Base-by-base conservation (phyloP, 2,888 invertebrate species). In the Cantharis nigra region DNA sequence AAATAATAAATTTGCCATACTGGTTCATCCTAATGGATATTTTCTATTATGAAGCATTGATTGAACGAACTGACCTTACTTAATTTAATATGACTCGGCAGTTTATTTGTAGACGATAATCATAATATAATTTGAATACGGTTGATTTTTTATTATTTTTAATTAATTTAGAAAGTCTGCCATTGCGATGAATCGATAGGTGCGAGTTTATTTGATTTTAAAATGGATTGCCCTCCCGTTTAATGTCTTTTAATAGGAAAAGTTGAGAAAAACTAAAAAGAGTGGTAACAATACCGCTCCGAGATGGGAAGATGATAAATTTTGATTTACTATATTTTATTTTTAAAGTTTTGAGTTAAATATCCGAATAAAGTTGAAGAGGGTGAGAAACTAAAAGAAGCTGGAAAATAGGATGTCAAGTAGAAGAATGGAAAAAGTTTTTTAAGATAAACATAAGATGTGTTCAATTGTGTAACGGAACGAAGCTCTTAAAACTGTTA, bases 1-100 rank as follows among this genome's bases (percentile, higher is more conserved):
- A 33, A 64, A 14, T 18, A 64, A 18, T 65, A 23, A 65, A 65
- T 67, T n/a, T 23, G n/a, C 13, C 23, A 23, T 23, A n/a, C 2
- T 26, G 65, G 65, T 11, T 67, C 20, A 23, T n/a, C 9, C n/a
- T 2, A 67, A 65, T 65, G 20, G 10, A 64, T 11, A 20, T 14
- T 26, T 30, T 10, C 9, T 30, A 30, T 67, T n/a, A 16, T 3
- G 13, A 23, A 23, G 7, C n/a, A 20, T n/a, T 9, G 23, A 67
- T 67, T 67, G 65, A 67, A n/a, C n/a, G 23, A 67, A 67, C 65
- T 67, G 65, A 67, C 65, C 65, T 67, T 67, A 13, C 65, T 13
- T 67, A 67, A 67, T 67, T 23, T 67, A n/a, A 67, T 23, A 67
- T 67, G 65, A 67, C 65, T 67, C 26, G 65, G 5, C 65, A 67